Evolutionary conservation across 2,797 vertebrate genomes (phyloP).

Genomic region (Thaleichthys pacificus): DNA sequence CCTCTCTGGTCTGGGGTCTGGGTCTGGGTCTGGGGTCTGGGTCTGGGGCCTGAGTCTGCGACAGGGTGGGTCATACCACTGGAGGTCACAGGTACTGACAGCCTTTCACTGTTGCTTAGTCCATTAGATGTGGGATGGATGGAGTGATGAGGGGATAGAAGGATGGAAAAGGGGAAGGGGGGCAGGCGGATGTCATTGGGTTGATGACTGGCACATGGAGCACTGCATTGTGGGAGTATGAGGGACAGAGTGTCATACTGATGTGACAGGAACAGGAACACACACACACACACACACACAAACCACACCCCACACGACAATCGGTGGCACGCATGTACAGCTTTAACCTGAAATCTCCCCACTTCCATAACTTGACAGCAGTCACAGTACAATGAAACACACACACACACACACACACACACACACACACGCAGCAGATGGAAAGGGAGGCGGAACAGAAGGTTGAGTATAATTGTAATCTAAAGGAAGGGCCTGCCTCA

Average conservation of each 20-base stretch:
- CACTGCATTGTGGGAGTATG: constrained; percentile 24
- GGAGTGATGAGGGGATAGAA: constrained; percentile 15
- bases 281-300: constrained; percentile 6
- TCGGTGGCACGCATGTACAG: constrained; percentile 42
- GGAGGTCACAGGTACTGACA: constrained; percentile 60
- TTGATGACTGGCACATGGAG: constrained; percentile 17
- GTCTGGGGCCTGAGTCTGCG: neutral
- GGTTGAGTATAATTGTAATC: constrained; percentile 77
- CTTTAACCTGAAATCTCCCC: too few species aligned
- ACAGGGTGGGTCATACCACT: constrained; percentile 18
- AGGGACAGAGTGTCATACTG: constrained; percentile 4
- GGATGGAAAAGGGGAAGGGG: constrained; percentile 16
- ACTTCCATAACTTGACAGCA: constrained; percentile 2
- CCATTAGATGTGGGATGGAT: constrained; percentile 36
- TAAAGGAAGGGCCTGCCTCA: constrained; percentile 80
- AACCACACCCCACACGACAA: constrained; percentile 13
- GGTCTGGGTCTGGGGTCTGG: neutral
- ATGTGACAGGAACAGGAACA: neutral
- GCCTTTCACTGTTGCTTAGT: constrained; percentile 44
- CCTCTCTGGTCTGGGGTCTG: neutral
- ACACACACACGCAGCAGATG: constrained; percentile 34
- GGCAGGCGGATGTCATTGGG: constrained; percentile 29
- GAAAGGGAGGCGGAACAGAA: constrained; percentile 1
- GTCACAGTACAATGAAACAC: constrained; percentile 19
- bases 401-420: constrained; percentile 37